Evolutionary conservation across 2,113 vertebrate species (phyloP).

Genomic region (Limnothrissa miodon): DNA sequence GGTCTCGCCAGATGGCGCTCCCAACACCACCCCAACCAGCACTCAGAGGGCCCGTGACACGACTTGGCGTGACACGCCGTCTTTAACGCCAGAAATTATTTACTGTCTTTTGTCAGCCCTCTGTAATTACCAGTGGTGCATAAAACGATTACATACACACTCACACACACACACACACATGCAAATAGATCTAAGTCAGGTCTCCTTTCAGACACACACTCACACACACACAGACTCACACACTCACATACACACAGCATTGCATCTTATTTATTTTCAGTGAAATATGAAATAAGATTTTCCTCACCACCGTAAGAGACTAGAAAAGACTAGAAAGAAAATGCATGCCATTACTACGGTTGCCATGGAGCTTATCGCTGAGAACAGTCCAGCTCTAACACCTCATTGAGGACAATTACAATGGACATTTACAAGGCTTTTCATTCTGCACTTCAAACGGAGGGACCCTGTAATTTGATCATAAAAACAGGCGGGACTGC

Average conservation of each 20-base stretch:
- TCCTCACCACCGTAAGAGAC: neutral
- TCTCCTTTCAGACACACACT: constrained; percentile 20
- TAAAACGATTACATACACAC: constrained; percentile 53
- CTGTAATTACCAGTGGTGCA: constrained; percentile 50
- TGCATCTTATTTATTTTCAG: constrained; percentile 26
- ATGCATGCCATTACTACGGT: neutral
- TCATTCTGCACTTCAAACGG: neutral
- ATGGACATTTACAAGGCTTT: neutral
- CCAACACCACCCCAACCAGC: neutral
- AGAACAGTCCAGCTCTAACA: neutral
- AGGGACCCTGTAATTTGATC: neutral
- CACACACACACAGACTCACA: too few relatives aligned
- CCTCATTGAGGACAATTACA: neutral
- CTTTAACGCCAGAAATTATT: constrained; percentile 45
- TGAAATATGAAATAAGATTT: constrained; percentile 26
- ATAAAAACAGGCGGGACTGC: neutral
- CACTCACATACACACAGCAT: neutral
- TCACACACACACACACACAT: too few relatives aligned
- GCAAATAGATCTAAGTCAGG: constrained; percentile 48
- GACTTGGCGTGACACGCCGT: constrained; percentile 20
- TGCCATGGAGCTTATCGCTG: constrained; percentile 15
- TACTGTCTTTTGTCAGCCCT: constrained; percentile 35
- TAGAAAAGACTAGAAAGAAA: neutral
- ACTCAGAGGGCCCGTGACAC: constrained; percentile 38
- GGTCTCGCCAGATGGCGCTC: constrained; percentile 33